phyloP scores from a whole-genome alignment of 2,797 vertebrate genomes.

The Schizopygopsis malacanthus region DNA sequence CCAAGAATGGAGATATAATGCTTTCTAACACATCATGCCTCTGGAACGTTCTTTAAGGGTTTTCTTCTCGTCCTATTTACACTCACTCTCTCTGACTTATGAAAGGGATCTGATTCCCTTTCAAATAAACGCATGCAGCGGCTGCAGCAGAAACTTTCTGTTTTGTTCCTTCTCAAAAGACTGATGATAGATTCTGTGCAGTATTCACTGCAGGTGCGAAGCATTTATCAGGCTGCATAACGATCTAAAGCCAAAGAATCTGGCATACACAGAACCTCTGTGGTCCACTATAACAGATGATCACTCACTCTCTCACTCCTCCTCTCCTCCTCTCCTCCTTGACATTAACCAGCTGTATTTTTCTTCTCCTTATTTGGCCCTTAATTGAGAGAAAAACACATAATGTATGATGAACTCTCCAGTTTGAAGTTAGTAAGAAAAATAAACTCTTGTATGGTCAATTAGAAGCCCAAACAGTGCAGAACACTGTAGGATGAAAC shows the following conservation, averaged over 20 bases:
- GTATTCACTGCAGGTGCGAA: slow-evolving; percentile 37
- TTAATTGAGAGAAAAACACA: slow-evolving; percentile 56
- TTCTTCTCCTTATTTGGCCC: slow-evolving; percentile 60
- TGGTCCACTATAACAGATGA: slow-evolving; percentile 26
- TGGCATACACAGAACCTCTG: slow-evolving; percentile 6
- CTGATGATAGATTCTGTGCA: slow-evolving; percentile 31
- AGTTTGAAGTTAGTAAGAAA: slow-evolving; percentile 47
- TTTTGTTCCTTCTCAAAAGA: slow-evolving; percentile 29
- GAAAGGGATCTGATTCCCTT: slow-evolving; percentile 31
- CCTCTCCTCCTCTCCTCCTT: slow-evolving; percentile 23
- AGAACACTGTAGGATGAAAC: not conserved
- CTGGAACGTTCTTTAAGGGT: slow-evolving; percentile 19
- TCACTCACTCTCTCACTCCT: slow-evolving; percentile 19
- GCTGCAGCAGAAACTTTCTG: slow-evolving; percentile 21
- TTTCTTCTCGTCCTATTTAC: slow-evolving; percentile 30
- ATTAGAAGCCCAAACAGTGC: slow-evolving; percentile 40
- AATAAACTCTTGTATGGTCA: slow-evolving; percentile 51
- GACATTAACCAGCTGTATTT: slow-evolving; percentile 57
- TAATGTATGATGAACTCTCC: slow-evolving; percentile 17
- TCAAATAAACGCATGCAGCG: slow-evolving; percentile 26
- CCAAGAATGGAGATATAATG: slow-evolving; percentile 17
- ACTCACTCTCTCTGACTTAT: not conserved
- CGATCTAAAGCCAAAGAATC: slow-evolving; percentile 33
- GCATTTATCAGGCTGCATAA: slow-evolving; percentile 27
- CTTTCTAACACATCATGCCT: not conserved